Percentiles rank a stretch among this genome's conserved stretches.
Conservation (phyloP, 2,113 vertebrate species). For the Oplegnathus fasciatus region DNA sequence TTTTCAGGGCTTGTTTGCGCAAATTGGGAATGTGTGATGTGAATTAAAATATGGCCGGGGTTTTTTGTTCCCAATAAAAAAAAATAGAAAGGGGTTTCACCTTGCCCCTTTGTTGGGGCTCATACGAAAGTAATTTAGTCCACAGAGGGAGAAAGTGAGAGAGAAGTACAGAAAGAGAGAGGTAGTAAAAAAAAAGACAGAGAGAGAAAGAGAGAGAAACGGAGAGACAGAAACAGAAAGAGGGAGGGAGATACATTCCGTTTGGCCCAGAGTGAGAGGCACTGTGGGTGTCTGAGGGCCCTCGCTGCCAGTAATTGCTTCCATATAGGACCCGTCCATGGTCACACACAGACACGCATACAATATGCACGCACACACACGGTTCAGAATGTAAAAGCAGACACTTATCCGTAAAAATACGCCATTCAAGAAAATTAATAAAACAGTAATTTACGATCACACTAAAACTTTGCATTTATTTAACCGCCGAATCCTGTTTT, state of each 20-base stretch:
- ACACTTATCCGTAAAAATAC: slow-evolving; percentile 40
- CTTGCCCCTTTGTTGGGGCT: slow-evolving; percentile 83
- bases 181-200: slow-evolving; percentile 62
- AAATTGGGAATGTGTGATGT: slow-evolving; percentile 87
- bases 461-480: slow-evolving; percentile 42
- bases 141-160: slow-evolving; percentile 51
- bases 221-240: slow-evolving; percentile 46
- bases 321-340: slow-evolving; percentile 89
- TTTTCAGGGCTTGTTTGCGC: slow-evolving; percentile 86
- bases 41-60: slow-evolving; percentile 87
- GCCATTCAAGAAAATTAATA: neutral
- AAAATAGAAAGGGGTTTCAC: slow-evolving; percentile 82
- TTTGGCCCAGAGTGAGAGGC: slow-evolving; percentile 88
- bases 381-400: slow-evolving; percentile 54
- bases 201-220: slow-evolving; percentile 49
- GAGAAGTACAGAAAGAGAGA: slow-evolving; percentile 52
- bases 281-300: slow-evolving; percentile 90
- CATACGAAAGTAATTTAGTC: slow-evolving; percentile 89
- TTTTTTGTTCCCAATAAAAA: slow-evolving; percentile 89
- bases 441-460: slow-evolving; percentile 11
- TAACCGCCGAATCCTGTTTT: slow-evolving; percentile 24
- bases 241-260: slow-evolving; percentile 82
- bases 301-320: slow-evolving; percentile 94
- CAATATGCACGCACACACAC: neutral
- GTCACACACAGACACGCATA: slow-evolving; percentile 57